Base-by-base conservation (phyloP, 2,888 invertebrate genomes). In the Mythimna lalbum region DNA sequence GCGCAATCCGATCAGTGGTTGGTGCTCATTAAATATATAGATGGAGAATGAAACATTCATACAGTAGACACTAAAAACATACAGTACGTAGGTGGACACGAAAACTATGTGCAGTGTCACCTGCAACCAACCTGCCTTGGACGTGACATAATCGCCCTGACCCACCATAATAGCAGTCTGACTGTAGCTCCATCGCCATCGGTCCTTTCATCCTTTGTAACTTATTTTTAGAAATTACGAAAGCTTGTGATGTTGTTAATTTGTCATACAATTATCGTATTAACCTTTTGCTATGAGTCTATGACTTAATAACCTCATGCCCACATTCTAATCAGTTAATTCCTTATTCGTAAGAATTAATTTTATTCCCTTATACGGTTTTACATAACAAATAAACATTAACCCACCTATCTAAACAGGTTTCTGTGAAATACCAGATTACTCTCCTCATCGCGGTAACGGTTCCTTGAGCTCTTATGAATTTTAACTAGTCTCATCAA, bases 401-500 rank as follows among this genome's bases (percentile, higher is more conserved):
- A 56, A 57, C 66, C 21, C 27, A 36, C 19, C 31, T 57, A 71
- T 67, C 61, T 80, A 80, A 87, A 91, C 89, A 84, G 83, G 89
- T 90, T 90, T 84, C 66, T 67, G 83, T 85, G 78, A 82, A 86
- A 85, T 86, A 86, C 80, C 78, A 75, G 81, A 83, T 73, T 77
- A 63, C 73, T 73, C 80, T 77, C 73, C 81, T 77, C 73, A 77
- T 76, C 78, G 66, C 74, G 69, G 73, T 88, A 88, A 88, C 88
- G 87, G 90, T 86, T 78, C 68, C 76, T 78, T 73, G 70, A 70
- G 55, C 65, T 77, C 73, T 84, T 87, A 87, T 84, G 87, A 88
- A 89, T 90, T 86, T 88, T 86, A 88, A 89, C 86, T 83, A 85
- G 79, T 81, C 82, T 80, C 66, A 79, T 82, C 72, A 82, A 86